Conservation (phyloP, 2,797 vertebrate species). For the Diglossa cyanea region DNA sequence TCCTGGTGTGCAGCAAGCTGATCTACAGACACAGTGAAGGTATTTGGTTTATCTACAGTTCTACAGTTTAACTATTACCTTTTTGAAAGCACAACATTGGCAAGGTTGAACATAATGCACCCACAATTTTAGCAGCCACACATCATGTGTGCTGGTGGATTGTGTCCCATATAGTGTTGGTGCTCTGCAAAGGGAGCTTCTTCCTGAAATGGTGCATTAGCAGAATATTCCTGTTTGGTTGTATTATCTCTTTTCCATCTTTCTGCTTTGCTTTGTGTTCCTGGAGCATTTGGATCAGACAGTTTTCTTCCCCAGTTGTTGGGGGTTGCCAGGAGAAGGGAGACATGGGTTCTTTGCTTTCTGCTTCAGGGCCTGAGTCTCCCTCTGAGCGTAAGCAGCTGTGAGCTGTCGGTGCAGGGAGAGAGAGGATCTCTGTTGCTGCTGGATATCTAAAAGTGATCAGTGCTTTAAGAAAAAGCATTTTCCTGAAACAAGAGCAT, state of each 20-base stretch:
- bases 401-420: accelerated
- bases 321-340: neutral
- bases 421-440: neutral
- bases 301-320: neutral
- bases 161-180: neutral
- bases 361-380: neutral
- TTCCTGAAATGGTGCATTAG: neutral
- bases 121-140: neutral
- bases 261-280: neutral
- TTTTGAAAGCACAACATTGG: neutral
- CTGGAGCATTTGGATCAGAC: neutral
- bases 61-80: neutral
- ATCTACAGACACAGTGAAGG: neutral
- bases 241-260: neutral
- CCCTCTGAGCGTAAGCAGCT: neutral
- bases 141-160: accelerated
- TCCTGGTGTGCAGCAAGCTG: neutral
- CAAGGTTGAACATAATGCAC: neutral
- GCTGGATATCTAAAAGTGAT: neutral
- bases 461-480: neutral
- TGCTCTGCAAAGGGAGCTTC: neutral
- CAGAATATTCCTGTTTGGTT: neutral
- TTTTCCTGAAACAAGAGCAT: neutral
- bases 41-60: neutral
- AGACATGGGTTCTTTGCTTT: neutral